Conservation (phyloP, 2,888 invertebrate species). For the Cinara cedri region DNA sequence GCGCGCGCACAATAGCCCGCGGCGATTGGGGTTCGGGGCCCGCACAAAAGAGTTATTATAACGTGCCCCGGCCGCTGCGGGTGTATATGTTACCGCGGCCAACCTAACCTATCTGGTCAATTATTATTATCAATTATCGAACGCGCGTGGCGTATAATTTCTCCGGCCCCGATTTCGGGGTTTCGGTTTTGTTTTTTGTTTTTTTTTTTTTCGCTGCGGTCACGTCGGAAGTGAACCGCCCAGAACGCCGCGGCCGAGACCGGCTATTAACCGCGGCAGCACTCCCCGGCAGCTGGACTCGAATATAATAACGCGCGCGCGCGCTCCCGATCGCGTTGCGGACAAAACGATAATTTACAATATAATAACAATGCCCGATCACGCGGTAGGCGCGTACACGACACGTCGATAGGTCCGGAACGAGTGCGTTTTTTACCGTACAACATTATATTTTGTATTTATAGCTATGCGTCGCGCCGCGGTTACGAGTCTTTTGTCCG, state of each 20-base stretch:
- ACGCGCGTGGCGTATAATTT: no score
- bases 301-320: background rate
- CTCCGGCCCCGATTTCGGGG: constrained; percentile 23
- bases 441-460: no score
- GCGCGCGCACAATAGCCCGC: no score
- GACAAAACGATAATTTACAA: constrained; percentile 55
- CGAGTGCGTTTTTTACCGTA: no score
- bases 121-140: constrained; percentile 53
- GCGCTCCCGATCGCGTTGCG: constrained; percentile 33
- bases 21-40: background rate
- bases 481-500: constrained; percentile 36
- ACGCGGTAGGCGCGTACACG: no score
- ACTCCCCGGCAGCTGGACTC: constrained; percentile 55
- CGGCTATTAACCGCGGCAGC: no score
- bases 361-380: constrained; percentile 41
- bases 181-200: constrained; percentile 3
- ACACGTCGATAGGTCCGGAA: no score
- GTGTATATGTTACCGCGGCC: background rate
- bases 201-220: constrained; percentile 47
- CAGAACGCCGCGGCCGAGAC: constrained; percentile 3
- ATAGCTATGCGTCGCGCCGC: no score
- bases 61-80: background rate
- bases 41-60: constrained; percentile 53
- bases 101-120: constrained; percentile 46
- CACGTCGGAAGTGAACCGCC: constrained; percentile 56